Evolutionary conservation across 2,113 vertebrate species (phyloP).

Genomic region (Ophiodon elongatus): DNA sequence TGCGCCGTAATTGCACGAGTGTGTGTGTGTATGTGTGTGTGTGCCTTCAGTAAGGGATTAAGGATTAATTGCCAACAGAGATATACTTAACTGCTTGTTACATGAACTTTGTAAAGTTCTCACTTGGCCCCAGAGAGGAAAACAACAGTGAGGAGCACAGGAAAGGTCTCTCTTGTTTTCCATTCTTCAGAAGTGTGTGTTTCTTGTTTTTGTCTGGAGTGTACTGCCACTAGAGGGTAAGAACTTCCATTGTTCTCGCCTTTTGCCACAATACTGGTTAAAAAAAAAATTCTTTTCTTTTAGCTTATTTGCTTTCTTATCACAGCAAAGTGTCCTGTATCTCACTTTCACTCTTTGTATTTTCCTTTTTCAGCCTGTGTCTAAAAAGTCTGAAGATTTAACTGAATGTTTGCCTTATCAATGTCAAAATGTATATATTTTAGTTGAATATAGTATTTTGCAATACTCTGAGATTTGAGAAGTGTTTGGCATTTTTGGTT

Average conservation of each 20-base stretch:
- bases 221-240: slow-evolving; percentile 60
- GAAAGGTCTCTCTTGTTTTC: slow-evolving; percentile 49
- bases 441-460: background rate
- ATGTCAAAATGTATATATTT: slow-evolving; percentile 1
- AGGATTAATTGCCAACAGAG: slow-evolving; percentile 81
- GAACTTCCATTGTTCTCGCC: slow-evolving; percentile 58
- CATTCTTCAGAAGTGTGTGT: slow-evolving; percentile 45
- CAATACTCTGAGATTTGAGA: background rate
- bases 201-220: slow-evolving; percentile 39
- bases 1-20: slow-evolving; percentile 25
- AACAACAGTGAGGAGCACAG: slow-evolving; percentile 63
- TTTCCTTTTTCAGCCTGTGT: background rate
- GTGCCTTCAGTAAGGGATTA: slow-evolving; percentile 68
- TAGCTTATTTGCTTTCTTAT: slow-evolving; percentile 3
- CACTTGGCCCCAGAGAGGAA: slow-evolving; percentile 63
- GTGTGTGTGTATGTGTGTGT: slow-evolving; percentile 21
- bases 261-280: slow-evolving; percentile 34
- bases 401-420: slow-evolving; percentile 1
- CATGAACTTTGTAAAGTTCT: slow-evolving; percentile 76
- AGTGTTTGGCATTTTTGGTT: background rate
- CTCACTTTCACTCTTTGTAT: background rate
- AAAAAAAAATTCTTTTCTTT: background rate
- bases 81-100: slow-evolving; percentile 76
- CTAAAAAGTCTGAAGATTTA: background rate
- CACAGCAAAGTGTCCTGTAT: slow-evolving; percentile 9